phyloP scores from a whole-genome alignment of 1,140 invertebrate species.

The Heliconius melpomene region DNA sequence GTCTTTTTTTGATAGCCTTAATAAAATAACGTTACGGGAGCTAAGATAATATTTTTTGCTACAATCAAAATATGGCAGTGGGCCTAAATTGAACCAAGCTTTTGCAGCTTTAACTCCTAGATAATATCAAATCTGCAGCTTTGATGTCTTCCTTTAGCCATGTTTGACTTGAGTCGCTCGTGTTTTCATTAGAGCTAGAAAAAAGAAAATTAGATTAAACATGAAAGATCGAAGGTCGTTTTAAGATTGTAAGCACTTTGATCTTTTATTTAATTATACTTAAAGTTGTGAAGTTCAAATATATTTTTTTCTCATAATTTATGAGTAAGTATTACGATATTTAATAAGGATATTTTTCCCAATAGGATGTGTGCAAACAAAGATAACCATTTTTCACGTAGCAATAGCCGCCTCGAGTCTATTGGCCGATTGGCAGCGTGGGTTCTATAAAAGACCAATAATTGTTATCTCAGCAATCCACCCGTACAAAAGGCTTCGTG shows the following conservation, averaged over 20 bases:
- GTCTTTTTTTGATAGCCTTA: background rate
- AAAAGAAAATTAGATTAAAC: conserved; percentile 68
- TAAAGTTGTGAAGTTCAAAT: conserved; percentile 43
- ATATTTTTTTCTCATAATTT: conserved; percentile 24
- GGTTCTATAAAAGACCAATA: conserved; percentile 64
- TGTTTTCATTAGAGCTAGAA: conserved; percentile 64
- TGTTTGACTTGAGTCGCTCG: conserved; percentile 59
- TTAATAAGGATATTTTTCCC: conserved; percentile 13
- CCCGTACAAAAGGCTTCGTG: conserved; percentile 55
- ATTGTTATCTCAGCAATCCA: conserved; percentile 70
- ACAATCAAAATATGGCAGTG: conserved; percentile 3
- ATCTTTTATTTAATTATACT: conserved; percentile 62
- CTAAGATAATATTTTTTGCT: conserved; percentile 11
- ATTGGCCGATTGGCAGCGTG: conserved; percentile 46
- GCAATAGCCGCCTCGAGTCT: conserved; percentile 39
- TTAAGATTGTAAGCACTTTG: conserved; percentile 53
- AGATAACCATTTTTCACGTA: conserved; percentile 35
- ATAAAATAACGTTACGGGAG: background rate
- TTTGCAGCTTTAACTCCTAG: conserved; percentile 17
- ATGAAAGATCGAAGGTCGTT: conserved; percentile 60
- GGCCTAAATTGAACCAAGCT: conserved; percentile 21
- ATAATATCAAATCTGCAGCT: conserved; percentile 40
- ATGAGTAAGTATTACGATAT: background rate
- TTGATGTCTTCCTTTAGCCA: conserved; percentile 57
- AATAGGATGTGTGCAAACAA: conserved; percentile 22